phyloP scores from a whole-genome alignment of 92 coral and sea anemone genomes.

The Porites rus region DNA sequence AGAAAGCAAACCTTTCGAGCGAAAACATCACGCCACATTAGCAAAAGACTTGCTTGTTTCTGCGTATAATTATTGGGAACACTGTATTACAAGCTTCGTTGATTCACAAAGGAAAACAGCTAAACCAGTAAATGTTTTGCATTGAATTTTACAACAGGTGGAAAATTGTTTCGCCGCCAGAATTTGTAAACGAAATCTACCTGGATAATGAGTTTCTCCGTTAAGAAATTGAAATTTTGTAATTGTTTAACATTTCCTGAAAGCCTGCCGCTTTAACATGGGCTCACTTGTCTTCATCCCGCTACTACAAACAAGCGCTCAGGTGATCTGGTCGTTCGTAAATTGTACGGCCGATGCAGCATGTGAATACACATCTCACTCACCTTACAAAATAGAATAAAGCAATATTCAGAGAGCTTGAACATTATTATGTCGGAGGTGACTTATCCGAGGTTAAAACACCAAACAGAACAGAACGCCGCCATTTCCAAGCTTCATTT shows the following conservation, averaged over 20 bases:
- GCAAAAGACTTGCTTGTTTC: not conserved
- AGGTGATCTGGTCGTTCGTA: not conserved
- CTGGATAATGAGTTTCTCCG: not conserved
- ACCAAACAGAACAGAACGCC: slow-evolving; percentile 2
- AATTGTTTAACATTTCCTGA: not conserved
- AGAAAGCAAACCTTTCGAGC: not conserved
- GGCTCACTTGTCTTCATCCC: not conserved
- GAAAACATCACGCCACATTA: not conserved
- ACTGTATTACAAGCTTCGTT: slow-evolving; percentile 26
- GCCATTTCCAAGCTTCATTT: slow-evolving; percentile 25
- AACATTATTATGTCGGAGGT: not conserved
- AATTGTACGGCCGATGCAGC: not conserved
- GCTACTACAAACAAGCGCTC: not conserved
- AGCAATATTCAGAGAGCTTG: not conserved
- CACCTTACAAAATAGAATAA: too few relatives aligned
- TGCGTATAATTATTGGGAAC: not conserved
- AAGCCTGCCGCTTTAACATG: not conserved
- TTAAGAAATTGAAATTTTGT: not conserved
- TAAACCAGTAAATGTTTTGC: slow-evolving; percentile 8
- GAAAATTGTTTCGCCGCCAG: slow-evolving; percentile 10
- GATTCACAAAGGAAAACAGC: slow-evolving; percentile 24
- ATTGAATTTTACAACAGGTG: not conserved
- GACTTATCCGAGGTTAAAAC: not conserved
- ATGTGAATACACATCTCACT: too few relatives aligned
- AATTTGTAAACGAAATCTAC: not conserved